Percentiles rank a stretch among this genome's conserved stretches.
Evolutionary conservation across 2,113 vertebrate species (phyloP).

Genomic region (Actinemys pallida): DNA sequence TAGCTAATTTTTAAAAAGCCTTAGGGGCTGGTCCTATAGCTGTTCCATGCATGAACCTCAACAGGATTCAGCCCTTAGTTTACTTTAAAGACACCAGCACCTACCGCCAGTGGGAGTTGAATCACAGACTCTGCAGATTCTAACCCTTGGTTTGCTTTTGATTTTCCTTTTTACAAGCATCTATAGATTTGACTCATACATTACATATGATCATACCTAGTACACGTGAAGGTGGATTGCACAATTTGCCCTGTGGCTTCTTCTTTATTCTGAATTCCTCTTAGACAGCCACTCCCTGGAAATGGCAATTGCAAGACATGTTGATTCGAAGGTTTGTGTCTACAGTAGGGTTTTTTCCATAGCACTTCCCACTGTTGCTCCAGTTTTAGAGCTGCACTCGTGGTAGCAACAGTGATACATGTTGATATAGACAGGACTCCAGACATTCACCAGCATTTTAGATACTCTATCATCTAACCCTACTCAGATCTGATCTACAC

Average conservation of each 20-base stretch:
- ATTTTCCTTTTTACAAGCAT: no score
- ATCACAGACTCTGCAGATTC: no score
- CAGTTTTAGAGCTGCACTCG: not conserved
- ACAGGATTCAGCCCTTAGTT: not conserved
- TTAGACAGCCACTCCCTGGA: not conserved
- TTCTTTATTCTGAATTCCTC: not conserved
- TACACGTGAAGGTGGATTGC: no score
- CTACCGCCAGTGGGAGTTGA: not conserved
- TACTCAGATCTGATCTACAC: no score
- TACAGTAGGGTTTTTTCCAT: not conserved
- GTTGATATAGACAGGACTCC: no score
- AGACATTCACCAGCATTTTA: no score
- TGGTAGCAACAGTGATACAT: not conserved
- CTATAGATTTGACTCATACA: no score
- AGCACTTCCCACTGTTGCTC: not conserved
- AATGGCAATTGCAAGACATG: not conserved
- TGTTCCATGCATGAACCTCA: not conserved
- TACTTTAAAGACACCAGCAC: not conserved
- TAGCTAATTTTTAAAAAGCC: not conserved
- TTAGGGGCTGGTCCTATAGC: not conserved
- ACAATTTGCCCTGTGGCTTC: not conserved
- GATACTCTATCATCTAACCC: no score
- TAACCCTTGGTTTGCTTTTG: no score
- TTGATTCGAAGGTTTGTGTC: not conserved
- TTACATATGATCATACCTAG: no score